These are phyloP conservation scores for Catostylus mosaicus DNA, from an alignment of 30 jellyfish, hydroid and myxozoan species.

Conservation along the genomic window DNA sequence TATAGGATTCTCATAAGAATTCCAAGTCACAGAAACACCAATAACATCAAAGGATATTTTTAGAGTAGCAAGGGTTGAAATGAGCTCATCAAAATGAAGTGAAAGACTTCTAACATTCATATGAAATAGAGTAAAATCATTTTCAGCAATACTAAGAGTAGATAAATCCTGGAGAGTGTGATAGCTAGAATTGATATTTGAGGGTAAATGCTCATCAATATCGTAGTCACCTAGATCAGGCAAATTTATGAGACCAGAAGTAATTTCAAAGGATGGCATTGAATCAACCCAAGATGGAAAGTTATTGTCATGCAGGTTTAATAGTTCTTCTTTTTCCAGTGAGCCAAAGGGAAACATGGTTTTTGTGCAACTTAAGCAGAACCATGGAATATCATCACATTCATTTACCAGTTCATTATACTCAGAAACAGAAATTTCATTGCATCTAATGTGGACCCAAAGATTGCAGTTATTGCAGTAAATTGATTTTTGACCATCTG, in stretches of 20 bases:
- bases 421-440: constrained; percentile 13
- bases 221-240: too few species aligned
- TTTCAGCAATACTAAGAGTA: constrained; percentile 20
- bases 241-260: constrained; percentile 39
- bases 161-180: too few species aligned
- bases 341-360: constrained; percentile 43
- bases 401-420: neutral
- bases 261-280: constrained; percentile 43
- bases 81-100: too few species aligned
- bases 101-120: too few species aligned
- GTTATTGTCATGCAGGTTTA: constrained; percentile 21
- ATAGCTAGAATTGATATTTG: too few species aligned
- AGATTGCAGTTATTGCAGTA: constrained; percentile 25
- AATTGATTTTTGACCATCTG: constrained; percentile 1
- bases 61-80: constrained; percentile 34
- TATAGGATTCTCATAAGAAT: constrained; percentile 45
- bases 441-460: constrained; percentile 38
- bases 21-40: constrained; percentile 42
- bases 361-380: constrained; percentile 26
- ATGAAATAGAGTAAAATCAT: constrained; percentile 19
- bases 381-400: constrained; percentile 27
- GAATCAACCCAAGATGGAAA: constrained; percentile 34
- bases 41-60: constrained; percentile 30
- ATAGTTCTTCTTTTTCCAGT: constrained; percentile 28
- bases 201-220: too few species aligned